A percentile compares a stretch with the other conserved stretches of the same genome.
These are phyloP conservation scores for Cotesia chilonis DNA, from an alignment of 1,140 invertebrate species.

Conservation along the genomic window DNA sequence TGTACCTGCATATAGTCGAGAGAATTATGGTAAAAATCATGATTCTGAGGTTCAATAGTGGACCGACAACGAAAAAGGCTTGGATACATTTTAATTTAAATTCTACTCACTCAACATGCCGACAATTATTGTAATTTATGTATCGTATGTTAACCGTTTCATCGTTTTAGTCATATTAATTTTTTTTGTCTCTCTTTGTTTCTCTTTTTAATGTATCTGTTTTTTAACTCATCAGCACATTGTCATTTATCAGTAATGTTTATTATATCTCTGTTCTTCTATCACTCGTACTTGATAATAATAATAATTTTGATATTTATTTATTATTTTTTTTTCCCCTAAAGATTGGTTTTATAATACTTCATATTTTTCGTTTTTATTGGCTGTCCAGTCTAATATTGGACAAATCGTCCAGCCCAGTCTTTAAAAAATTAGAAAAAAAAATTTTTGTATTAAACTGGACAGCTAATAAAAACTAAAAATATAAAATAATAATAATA, in stretches of 20 bases:
- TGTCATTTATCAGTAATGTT: conserved; percentile 5
- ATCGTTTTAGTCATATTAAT: conserved; percentile 35
- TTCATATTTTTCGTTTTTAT: too few relatives aligned
- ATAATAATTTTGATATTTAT: conserved; percentile 1
- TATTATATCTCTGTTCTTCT: neutral
- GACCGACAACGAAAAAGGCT: conserved; percentile 13
- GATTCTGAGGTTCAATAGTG: conserved; percentile 29
- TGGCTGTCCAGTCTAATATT: too few relatives aligned
- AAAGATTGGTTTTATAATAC: too few relatives aligned
- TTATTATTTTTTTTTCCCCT: too few relatives aligned
- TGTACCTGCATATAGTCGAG: conserved; percentile 29
- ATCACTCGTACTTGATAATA: neutral
- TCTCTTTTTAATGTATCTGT: neutral
- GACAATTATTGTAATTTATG: conserved; percentile 11
- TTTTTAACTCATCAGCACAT: conserved; percentile 3
- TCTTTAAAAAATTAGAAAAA: too few relatives aligned
- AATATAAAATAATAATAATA: too few relatives aligned
- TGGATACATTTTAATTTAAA: conserved; percentile 23
- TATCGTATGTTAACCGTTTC: conserved; percentile 28
- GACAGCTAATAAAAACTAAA: too few relatives aligned
- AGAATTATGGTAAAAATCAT: conserved; percentile 22
- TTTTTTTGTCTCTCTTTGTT: neutral
- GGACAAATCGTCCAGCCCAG: too few relatives aligned
- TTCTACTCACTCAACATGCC: conserved; percentile 23
- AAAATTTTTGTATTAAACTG: too few relatives aligned